These are phyloP conservation scores for Rattus norvegicus DNA, from an alignment of 2,113 vertebrate genomes.

Conservation along the genomic window DNA sequence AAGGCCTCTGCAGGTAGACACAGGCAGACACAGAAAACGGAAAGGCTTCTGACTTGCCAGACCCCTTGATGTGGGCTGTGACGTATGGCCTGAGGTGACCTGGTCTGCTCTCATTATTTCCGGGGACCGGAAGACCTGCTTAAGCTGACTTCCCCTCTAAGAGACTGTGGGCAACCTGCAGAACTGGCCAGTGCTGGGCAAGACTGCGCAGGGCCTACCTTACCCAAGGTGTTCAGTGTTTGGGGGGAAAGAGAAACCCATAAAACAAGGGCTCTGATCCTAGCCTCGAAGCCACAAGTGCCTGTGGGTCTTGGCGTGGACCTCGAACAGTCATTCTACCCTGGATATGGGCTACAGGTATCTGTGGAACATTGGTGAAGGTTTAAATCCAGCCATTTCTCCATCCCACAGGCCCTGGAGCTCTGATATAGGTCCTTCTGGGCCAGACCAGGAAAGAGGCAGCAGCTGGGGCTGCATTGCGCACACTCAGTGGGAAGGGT, in stretches of 20 bases:
- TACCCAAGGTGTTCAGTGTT: background rate
- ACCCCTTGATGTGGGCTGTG: conserved; percentile 74
- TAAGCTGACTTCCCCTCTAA: conserved; percentile 59
- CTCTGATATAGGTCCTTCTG: background rate
- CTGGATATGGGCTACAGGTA: background rate
- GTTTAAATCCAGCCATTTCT: background rate
- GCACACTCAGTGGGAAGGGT: background rate
- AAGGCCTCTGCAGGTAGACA: background rate
- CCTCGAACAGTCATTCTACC: background rate
- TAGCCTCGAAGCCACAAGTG: background rate
- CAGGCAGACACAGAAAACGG: conserved; percentile 34
- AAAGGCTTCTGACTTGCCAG: conserved; percentile 10
- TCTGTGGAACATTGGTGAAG: background rate
- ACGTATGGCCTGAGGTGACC: conserved; percentile 5
- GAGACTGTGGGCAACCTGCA: conserved; percentile 52
- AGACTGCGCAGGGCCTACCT: background rate
- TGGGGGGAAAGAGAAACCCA: background rate
- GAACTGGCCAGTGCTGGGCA: background rate
- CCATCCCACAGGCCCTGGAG: background rate
- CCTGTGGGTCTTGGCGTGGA: background rate
- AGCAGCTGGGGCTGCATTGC: background rate
- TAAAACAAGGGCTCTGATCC: background rate
- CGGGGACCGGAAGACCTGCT: conserved; percentile 68
- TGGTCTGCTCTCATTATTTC: conserved; percentile 64
- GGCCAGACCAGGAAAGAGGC: background rate